Evolutionary conservation across 2,888 invertebrate species (phyloP), one percentile per base, ranked within the genome.

Genomic region (Orthosia gracilis): DNA sequence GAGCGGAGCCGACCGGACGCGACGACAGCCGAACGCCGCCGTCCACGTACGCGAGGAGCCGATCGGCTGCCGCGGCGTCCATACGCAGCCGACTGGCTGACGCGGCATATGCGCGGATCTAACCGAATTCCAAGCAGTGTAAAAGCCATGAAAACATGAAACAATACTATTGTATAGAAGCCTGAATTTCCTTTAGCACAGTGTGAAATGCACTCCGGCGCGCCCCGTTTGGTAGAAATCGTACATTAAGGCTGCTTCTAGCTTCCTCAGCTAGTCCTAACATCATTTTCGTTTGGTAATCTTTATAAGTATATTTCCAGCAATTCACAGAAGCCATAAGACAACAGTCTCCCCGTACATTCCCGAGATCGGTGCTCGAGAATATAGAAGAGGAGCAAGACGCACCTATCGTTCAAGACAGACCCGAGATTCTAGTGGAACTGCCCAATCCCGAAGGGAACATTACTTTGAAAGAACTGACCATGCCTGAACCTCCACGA

Each of bases 331-430:
- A 88, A 84, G 83, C 77, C 1, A 73, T 85, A 21, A 82, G 87
- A 77, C 84, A 82, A 49, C 85, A 81, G 18, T n/a, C 85, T 2
- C 78, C 66, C 15, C 77, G 78, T 31, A 58, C 72, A 5, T 69
- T 58, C 3, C 71, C 76, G 4, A 82, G 78, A 49, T 80, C 89
- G 0, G 66, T 73, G 2, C 88, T 91, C 4, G 87, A 87, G 52
- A 86, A 82, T 21, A 91, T 92, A 47, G 86, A 88, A 18, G 92
- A 92, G 67, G 87, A 85, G 11, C 85, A 81, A 55, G 91, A 90
- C 61, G 74, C 79, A 1, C 47, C 73, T 2, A 50, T 73, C 5
- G 50, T 57, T 7, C 73, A 75, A 21, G 82, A 85, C 57, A 68
- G 47, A 5, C 70, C 67, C 9, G 80, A 83, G 31, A 31, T 69